A percentile compares a stretch with the other conserved stretches of the same genome.
Conservation (phyloP, 2,113 vertebrate species). For the Rhea americana region DNA sequence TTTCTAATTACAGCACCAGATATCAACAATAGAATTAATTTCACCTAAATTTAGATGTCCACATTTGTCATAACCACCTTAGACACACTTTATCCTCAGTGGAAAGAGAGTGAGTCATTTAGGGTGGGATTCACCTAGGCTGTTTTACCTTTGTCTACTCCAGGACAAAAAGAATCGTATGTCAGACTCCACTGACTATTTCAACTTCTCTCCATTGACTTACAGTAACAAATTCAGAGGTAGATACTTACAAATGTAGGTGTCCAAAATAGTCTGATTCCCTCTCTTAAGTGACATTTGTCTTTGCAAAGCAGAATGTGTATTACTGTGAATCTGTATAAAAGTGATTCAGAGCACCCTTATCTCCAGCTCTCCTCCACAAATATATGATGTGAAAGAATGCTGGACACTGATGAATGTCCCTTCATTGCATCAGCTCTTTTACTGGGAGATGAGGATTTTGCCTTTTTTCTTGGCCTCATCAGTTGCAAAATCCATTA, state of each 20-base stretch:
- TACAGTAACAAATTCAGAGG: too few species aligned
- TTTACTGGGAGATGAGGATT: not conserved
- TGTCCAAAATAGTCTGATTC: not conserved
- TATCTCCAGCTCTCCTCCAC: not conserved
- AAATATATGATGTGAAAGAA: not conserved
- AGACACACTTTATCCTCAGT: not conserved
- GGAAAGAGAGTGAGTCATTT: not conserved
- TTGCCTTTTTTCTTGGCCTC: not conserved
- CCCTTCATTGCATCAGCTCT: not conserved
- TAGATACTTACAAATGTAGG: not conserved
- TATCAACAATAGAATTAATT: not conserved
- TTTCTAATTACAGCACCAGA: not conserved
- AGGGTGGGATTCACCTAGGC: not conserved
- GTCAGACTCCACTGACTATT: fast-evolving
- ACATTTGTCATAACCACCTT: not conserved
- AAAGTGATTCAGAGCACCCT: not conserved
- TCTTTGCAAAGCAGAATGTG: not conserved
- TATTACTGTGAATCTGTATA: not conserved
- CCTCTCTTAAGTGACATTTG: not conserved
- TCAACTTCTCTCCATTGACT: not conserved
- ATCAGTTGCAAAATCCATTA: fast-evolving
- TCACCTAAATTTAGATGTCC: not conserved
- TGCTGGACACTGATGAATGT: not conserved
- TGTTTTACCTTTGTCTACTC: not conserved
- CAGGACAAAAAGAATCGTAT: not conserved